phyloP scores from a whole-genome alignment of 2,888 invertebrate species.

The Cinara cedri region DNA sequence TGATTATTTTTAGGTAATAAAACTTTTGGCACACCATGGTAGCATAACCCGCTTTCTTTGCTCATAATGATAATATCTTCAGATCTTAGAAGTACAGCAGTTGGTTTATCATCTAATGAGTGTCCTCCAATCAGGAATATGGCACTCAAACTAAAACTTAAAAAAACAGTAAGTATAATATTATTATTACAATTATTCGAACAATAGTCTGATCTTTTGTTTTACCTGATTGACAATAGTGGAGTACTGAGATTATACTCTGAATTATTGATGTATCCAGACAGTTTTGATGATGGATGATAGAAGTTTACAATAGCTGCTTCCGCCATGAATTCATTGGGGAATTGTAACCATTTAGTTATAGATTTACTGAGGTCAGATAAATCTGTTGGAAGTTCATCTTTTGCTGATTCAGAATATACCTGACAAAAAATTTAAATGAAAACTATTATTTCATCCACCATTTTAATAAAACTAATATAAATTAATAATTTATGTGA shows the following conservation, averaged over 20 bases:
- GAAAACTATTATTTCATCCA: background rate
- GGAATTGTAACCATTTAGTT: constrained; percentile 68
- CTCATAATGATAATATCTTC: constrained; percentile 95
- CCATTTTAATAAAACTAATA: background rate
- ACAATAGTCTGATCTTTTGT: background rate
- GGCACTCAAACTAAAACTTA: constrained; percentile 94
- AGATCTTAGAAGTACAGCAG: constrained; percentile 78
- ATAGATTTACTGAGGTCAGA: constrained; percentile 71
- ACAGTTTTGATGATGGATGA: constrained; percentile 87
- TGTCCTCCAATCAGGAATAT: constrained; percentile 90
- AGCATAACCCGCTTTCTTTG: constrained; percentile 79
- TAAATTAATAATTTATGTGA: background rate
- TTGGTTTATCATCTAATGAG: constrained; percentile 71
- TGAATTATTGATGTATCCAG: constrained; percentile 94
- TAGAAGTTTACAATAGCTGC: constrained; percentile 98
- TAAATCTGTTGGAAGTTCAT: constrained; percentile 78
- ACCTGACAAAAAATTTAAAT: constrained; percentile 64
- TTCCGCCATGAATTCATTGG: constrained; percentile 73
- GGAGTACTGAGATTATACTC: constrained; percentile 86
- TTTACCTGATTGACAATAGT: constrained; percentile 84
- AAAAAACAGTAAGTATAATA: too few relatives aligned
- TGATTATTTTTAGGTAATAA: constrained; percentile 17
- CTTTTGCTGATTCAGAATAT: constrained; percentile 73
- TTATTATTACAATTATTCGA: constrained; percentile 7
- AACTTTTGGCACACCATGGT: constrained; percentile 93